phyloP scores from a whole-genome alignment of 2,888 invertebrate genomes.

The Eledona agricola region DNA sequence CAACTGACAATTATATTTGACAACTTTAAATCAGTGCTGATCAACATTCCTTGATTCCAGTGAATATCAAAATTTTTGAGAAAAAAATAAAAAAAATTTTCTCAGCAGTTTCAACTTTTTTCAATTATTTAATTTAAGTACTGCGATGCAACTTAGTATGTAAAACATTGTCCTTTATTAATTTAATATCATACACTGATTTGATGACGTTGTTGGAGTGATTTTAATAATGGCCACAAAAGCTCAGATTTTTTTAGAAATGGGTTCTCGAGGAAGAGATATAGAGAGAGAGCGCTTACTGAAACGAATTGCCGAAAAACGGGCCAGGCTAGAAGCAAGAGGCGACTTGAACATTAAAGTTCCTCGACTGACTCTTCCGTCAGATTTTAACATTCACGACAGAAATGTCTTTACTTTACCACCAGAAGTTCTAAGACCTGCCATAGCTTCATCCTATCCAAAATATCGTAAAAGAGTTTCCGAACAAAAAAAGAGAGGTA shows the following conservation, averaged over 20 bases:
- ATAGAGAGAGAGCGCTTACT: constrained; percentile 61
- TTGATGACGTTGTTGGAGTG: no score
- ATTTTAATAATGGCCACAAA: not conserved
- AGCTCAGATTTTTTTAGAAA: no score
- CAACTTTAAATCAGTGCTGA: no score
- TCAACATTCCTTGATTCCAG: constrained; percentile 21
- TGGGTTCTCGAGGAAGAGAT: constrained; percentile 49
- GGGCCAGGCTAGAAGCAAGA: constrained; percentile 61
- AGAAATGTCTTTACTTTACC: constrained; percentile 72
- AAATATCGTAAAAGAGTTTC: constrained; percentile 57
- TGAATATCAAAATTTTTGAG: constrained; percentile 15
- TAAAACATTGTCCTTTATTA: no score
- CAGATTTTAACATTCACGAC: constrained; percentile 67
- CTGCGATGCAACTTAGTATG: no score
- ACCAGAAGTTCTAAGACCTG: constrained; percentile 65
- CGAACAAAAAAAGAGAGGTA: constrained; percentile 58
- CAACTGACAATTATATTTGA: no score
- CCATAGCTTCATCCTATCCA: constrained; percentile 57
- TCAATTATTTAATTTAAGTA: no score
- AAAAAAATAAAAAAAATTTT: no score
- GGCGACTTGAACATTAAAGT: constrained; percentile 66
- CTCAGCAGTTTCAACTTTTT: no score
- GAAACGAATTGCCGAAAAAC: constrained; percentile 62
- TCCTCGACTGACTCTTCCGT: constrained; percentile 66
- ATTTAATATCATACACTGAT: no score